These are phyloP conservation scores for Ascaphus truei DNA, from an alignment of 2,113 vertebrate genomes.

Conservation along the genomic window DNA sequence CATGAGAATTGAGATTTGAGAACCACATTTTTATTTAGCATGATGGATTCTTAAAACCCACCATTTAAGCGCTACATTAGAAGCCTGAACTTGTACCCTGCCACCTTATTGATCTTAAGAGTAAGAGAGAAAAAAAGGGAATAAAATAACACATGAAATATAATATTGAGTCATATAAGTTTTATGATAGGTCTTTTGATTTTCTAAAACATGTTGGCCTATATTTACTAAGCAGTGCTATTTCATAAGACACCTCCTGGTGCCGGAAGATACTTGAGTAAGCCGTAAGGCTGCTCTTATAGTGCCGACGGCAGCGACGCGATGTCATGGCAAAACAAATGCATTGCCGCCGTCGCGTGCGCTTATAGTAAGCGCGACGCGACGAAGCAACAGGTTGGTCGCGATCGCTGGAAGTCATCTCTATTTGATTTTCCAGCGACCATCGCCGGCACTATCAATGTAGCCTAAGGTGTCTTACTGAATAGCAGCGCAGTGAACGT, in stretches of 20 bases:
- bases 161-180: slow-evolving; percentile 3
- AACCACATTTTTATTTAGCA: slow-evolving; percentile 20
- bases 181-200: background rate
- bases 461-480: too few species aligned
- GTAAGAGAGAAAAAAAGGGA: slow-evolving; percentile 2
- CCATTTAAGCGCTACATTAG: slow-evolving; percentile 22
- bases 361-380: too few species aligned
- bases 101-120: slow-evolving; percentile 24
- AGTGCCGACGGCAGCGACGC: background rate
- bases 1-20: slow-evolving; percentile 7
- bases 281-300: background rate
- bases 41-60: slow-evolving; percentile 1
- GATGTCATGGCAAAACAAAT: too few species aligned
- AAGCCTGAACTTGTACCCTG: background rate
- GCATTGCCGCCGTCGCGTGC: too few species aligned
- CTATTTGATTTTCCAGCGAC: too few species aligned
- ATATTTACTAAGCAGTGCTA: background rate
- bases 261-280: background rate
- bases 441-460: too few species aligned
- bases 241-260: background rate
- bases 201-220: background rate
- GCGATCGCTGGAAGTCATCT: too few species aligned
- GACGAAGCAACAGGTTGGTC: too few species aligned
- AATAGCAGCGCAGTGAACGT: too few species aligned
- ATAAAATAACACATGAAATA: slow-evolving; percentile 15